Base-by-base conservation (phyloP, 2,888 invertebrate species). In the Phoronis australis region DNA sequence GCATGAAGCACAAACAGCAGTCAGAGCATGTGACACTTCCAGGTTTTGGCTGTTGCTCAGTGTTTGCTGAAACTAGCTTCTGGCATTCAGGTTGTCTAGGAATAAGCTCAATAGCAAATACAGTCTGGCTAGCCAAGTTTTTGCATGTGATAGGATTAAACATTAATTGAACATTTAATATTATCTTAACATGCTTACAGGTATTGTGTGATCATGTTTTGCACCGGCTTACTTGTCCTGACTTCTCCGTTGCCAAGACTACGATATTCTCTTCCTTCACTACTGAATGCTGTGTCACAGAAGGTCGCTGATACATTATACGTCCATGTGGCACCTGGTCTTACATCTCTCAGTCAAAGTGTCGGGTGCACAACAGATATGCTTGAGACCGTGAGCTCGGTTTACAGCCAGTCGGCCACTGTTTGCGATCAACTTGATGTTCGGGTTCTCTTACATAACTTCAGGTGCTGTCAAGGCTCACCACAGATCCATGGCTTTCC, bases 301-400 rank as follows among this genome's bases (percentile, higher is more conserved):
- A 39, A 57, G 20, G 60, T 66, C 20, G 52, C 56, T 5, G 63
- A 59, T 22, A 65, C 65, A 4, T 55, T 66, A 2, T 70, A 70
- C 41, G 56, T 70, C 35, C 66, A 66, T 31, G 56, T 70, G 15
- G 65, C 67, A 25, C 68, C 69, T 46, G 25, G 22, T 9, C 31
- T 15, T 31, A 31, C 31, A 31, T 9, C 15, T 31, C 15, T 31
- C 9, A 31, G 9, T 31, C 31, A 15, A 12, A 31, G 49, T n/a
- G 42, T 62, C 18, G 57, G 62, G 20, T 60, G 56, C 37, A 60
- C 62, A 21, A 42, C 50, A 26, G 64, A 65, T 20, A 42, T 66
- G 2, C 50, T 59, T 40, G 48, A 52, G 18, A 42, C 64, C 27
- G 56, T 67, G 27, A 57, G 53, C 25, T 62, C 62, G n/a, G 48